phyloP scores from a whole-genome alignment of 2,113 vertebrate genomes.

The Saimiri boliviensis region DNA sequence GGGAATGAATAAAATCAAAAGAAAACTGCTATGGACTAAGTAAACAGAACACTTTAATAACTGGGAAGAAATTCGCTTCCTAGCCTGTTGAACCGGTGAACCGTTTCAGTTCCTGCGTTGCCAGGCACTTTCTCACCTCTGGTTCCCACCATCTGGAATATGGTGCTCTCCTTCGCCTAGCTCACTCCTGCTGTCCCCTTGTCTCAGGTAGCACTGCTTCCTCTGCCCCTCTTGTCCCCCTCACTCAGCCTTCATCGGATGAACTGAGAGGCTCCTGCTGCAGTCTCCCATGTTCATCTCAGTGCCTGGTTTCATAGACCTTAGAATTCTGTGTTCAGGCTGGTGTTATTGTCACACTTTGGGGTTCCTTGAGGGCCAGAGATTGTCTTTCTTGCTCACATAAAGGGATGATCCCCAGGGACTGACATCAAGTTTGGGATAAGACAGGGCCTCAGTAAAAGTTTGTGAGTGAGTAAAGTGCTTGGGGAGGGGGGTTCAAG shows the following conservation, averaged over 20 bases:
- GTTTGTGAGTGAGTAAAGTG: background rate
- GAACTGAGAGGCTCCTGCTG: too few relatives aligned
- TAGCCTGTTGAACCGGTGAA: background rate
- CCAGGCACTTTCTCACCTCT: background rate
- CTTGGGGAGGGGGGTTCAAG: background rate
- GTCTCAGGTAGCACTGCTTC: too few relatives aligned
- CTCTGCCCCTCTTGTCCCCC: background rate
- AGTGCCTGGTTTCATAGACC: too few relatives aligned
- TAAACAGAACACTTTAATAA: background rate
- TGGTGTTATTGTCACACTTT: background rate
- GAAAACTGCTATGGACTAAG: background rate
- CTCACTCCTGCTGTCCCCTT: background rate
- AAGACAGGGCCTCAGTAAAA: background rate
- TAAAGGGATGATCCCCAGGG: background rate
- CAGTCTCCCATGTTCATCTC: background rate
- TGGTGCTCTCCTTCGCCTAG: background rate
- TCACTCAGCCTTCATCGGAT: too few relatives aligned
- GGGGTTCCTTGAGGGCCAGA: background rate
- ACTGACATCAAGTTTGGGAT: background rate
- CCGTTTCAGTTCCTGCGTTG: background rate
- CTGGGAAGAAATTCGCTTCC: background rate
- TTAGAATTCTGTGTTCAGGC: background rate
- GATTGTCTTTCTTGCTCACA: background rate
- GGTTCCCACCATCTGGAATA: background rate
- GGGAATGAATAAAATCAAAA: background rate